Evolutionary conservation across 2,888 invertebrate genomes (phyloP).

Genomic region (Phyllotreta striolata): DNA sequence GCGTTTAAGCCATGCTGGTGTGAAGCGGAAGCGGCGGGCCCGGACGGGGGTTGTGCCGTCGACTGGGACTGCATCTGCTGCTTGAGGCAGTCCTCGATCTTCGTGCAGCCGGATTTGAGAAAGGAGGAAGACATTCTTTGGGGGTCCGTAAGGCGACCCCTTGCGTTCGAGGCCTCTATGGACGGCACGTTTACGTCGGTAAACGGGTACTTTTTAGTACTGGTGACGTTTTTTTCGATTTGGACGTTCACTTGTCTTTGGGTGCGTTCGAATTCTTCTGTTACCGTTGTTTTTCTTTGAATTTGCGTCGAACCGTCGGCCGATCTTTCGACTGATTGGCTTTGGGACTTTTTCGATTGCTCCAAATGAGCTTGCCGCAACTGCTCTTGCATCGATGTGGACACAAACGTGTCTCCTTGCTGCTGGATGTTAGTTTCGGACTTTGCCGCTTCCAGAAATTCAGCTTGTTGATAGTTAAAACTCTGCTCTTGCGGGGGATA

Average conservation of each 20-base stretch:
- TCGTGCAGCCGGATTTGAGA: slow-evolving; percentile 12
- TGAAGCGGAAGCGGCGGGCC: slow-evolving; percentile 23
- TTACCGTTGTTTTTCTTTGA: slow-evolving; percentile 70
- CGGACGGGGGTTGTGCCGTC: not conserved
- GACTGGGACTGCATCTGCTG: not conserved
- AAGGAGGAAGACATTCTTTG: slow-evolving; percentile 15
- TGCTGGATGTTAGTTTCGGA: slow-evolving; percentile 38
- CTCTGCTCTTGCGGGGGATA: slow-evolving; percentile 8
- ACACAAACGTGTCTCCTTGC: slow-evolving; percentile 31
- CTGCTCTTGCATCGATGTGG: slow-evolving; percentile 52
- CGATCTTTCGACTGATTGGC: slow-evolving; percentile 47
- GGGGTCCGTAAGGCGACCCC: slow-evolving; percentile 57
- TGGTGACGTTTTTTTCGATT: slow-evolving; percentile 63
- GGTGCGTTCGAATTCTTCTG: slow-evolving; percentile 72
- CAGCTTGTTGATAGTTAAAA: slow-evolving; percentile 26
- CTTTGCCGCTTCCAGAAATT: slow-evolving; percentile 38
- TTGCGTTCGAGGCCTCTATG: slow-evolving; percentile 45
- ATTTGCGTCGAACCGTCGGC: slow-evolving; percentile 63
- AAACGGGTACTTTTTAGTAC: slow-evolving; percentile 48
- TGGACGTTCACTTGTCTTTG: slow-evolving; percentile 72
- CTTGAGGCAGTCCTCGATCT: slow-evolving; percentile 14
- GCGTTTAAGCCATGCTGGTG: slow-evolving; percentile 44
- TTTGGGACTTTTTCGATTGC: slow-evolving; percentile 48
- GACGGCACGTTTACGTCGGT: slow-evolving; percentile 49
- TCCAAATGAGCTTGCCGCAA: slow-evolving; percentile 50